Evolutionary conservation across 64 coral and sea anemone genomes (phyloP).

Genomic region (Pocillopora damicornis): DNA sequence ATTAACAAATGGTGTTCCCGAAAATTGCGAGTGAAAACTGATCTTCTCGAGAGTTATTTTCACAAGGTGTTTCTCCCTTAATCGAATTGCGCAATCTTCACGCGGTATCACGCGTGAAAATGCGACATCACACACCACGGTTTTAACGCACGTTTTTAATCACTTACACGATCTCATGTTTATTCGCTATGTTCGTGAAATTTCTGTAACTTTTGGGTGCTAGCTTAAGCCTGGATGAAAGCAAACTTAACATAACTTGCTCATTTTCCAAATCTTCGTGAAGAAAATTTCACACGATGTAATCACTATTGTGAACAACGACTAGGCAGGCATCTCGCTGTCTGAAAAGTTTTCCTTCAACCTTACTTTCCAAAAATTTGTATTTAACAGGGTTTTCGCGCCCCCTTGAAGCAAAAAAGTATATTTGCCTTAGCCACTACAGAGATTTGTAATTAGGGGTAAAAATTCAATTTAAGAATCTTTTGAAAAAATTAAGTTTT

Average conservation of each 20-base stretch:
- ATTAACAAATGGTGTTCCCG: neutral
- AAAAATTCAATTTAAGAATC: too few relatives aligned
- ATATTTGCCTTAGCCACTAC: neutral
- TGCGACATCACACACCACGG: neutral
- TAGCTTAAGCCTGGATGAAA: neutral
- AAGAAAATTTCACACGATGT: slow-evolving; percentile 3
- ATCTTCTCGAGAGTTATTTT: neutral
- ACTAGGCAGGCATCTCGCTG: neutral
- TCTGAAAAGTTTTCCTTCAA: neutral
- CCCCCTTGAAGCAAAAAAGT: neutral
- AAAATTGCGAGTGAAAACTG: neutral
- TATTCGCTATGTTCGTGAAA: neutral
- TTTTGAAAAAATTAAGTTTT: too few relatives aligned
- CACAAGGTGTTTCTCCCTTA: neutral
- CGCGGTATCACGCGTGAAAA: neutral
- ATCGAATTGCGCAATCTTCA: neutral
- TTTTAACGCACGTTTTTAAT: neutral
- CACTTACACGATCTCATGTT: neutral
- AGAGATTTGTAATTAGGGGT: too few relatives aligned
- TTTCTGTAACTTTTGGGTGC: neutral
- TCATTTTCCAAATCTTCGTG: neutral
- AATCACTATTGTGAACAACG: neutral
- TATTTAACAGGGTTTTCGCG: neutral
- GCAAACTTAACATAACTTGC: slow-evolving; percentile 27
- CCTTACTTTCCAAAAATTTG: neutral